Evolutionary conservation across 2,113 vertebrate species (phyloP), one percentile per base, ranked within the genome.

Genomic region (Galemys pyrenaicus): DNA sequence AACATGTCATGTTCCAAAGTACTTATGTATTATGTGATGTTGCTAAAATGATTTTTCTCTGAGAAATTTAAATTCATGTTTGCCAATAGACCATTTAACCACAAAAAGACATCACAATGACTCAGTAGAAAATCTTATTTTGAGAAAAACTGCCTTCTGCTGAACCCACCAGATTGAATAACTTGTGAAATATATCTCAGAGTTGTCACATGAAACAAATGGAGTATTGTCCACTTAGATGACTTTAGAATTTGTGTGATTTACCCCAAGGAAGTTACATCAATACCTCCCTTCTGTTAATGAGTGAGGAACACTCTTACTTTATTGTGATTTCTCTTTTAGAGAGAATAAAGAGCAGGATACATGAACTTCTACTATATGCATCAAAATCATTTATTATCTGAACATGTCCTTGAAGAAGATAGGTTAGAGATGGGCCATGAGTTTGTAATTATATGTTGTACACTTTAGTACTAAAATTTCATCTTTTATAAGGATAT

Each of bases 31-130:
- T 7, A 54, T 68, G 26, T 75, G 32, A 91, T 74, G 9, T 64
- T 35, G 30, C 91, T 93, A 75, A 95, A 85, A 37, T 89, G 12
- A 58, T 35, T 87, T 92, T 87, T 84, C 35, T 80, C 58, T 87
- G 54, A 89, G 67, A 89, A 92, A 51, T 77, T 84, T 54, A 74
- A 78, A 54, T 70, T 26, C 1, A 11, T 10, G 4, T 64, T 94
- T 89, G 22, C 26, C 39, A 49, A 13, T 60, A 92, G 84, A 90
- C 3, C 17, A 41, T 71, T 83, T 83, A 89, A 39, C 12, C 32
- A 56, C 35, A 79, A 70, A 83, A 83, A 19, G 37, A 20, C 22
- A 71, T 91, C 46, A 35, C 7, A 8, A 37, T 17, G 32, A 87
- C 24, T 94, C 30, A 86, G n/a, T 19, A 87, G 71, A 77, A 93